Evolutionary conservation across 1,140 invertebrate species (phyloP), one percentile per base, ranked within the genome.

Genomic region (Camponotus floridanus): DNA sequence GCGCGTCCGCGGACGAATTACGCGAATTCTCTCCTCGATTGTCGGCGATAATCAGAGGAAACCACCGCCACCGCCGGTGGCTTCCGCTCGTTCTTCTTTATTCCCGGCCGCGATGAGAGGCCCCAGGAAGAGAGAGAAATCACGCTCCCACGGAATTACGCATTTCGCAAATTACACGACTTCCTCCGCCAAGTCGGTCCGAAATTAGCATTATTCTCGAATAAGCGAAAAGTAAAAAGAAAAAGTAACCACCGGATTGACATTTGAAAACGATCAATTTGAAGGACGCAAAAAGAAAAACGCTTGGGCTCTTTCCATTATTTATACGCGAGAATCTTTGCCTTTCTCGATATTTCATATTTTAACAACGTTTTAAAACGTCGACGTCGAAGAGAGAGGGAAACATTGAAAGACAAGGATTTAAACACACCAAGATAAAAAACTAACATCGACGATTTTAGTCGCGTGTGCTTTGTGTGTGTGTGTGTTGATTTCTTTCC

Each of bases 1-100:
- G 48, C 15, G 48, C 39, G n/a, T n/a, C 45, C 74, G 74, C 76
- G 45, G 42, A 39, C 61, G 51, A 51, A 48, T 62, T 76, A n/a
- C 45, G 33, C 21, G n/a, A 6, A 15, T 51, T 21, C 33, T 45
- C 81, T 55, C 33, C n/a, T 15, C 39, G 51, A 59, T 51, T 15
- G 11, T 31, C 45, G 15, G 21, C 36, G 39, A 59, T 39, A 62
- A 39, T 1, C 6, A 39, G 36, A 39, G 6, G 36, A 39, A 39
- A 6, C n/a, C n/a, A 26, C 26, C 26, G 26, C 26, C 26, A 26
- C 26, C 26, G 26, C 26, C 26, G 26, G 26, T 26, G 26, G 26
- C 26, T 26, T 26, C 26, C 26, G 26, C 26, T 39, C 36, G 4
- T 9, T 33, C 57, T n/a, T 4, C 18, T 65, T 65, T 39, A 26